Percentiles rank a stretch among this genome's conserved stretches.
phyloP scores from a whole-genome alignment of 2,113 vertebrate species.

The Nesoenas mayeri region DNA sequence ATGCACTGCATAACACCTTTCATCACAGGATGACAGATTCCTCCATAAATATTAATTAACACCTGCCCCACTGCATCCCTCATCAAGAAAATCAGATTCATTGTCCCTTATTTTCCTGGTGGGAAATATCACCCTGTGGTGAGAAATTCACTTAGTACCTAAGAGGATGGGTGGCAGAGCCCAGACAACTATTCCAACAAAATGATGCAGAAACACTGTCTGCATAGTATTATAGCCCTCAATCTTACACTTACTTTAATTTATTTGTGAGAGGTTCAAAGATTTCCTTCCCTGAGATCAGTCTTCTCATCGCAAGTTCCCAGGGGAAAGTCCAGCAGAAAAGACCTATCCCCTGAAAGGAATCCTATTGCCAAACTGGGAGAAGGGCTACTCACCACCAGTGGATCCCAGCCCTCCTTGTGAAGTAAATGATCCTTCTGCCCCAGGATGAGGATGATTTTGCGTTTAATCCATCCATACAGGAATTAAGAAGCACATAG shows the following conservation, averaged over 20 bases:
- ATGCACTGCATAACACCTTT: slow-evolving; percentile 39
- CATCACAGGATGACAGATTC: slow-evolving; percentile 31
- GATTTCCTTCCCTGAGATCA: background rate
- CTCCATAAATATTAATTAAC: slow-evolving; percentile 54
- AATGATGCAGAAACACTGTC: background rate
- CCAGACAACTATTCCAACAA: background rate
- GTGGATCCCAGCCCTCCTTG: background rate
- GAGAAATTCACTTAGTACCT: background rate
- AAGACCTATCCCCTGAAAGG: background rate
- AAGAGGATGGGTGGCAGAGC: background rate
- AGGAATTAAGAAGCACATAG: background rate
- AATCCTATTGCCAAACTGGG: background rate
- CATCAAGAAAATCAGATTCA: background rate
- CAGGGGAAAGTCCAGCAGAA: background rate
- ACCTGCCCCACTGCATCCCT: background rate
- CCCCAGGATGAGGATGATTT: background rate
- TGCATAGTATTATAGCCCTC: background rate
- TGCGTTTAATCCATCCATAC: background rate
- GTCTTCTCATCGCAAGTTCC: background rate
- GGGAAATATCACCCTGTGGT: background rate
- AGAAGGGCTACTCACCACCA: background rate
- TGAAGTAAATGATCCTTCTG: background rate
- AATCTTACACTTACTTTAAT: background rate
- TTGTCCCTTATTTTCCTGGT: background rate
- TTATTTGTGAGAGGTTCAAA: background rate